Base-by-base conservation (phyloP, 2,888 invertebrate genomes). In the Leucophenga maculata region DNA sequence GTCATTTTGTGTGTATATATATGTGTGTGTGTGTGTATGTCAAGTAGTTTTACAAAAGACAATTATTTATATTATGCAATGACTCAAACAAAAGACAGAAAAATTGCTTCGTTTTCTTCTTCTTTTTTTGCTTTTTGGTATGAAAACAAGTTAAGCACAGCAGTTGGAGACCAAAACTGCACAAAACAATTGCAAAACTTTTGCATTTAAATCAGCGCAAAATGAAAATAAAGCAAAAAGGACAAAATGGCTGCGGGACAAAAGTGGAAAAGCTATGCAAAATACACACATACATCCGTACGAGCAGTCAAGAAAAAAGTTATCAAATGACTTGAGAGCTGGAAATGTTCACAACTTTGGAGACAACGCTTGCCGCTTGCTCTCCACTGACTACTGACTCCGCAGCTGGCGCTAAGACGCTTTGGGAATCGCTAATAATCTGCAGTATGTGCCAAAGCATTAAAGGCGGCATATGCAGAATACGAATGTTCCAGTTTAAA, bases 41-140 rank as follows among this genome's bases (percentile, higher is more conserved):
- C 13, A 46, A 46, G n/a, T n/a, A 14, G 13, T 46, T 46, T 13
- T n/a, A 13, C 46, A 31, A 59, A 26, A 31, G 31, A 31, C 59
- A 59, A 31, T 59, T 31, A 59, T 59, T 59, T 59, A 59, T 20
- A 22, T 59, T 59, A 59, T 59, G 59, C 59, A 59, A 59, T 20
- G 31, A 20, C 31, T 26, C 31, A 55, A 26, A 26, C 26, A 26
- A 26, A 20, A 55, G 55, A 20, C 16, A 55, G 22, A 22, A 22
- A 55, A 26, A 26, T 26, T 26, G 26, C 3, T 26, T 26, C n/a
- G n/a, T n/a, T n/a, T n/a, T n/a, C n/a, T n/a, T n/a, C n/a, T n/a
- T n/a, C n/a, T n/a, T n/a, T n/a, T n/a, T n/a, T n/a, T n/a, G n/a
- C n/a, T 26, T 26, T 26, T 13, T 46, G n/a, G n/a, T 46, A n/a